These are phyloP conservation scores for Sebastes miniatus DNA, from an alignment of 2,797 vertebrate species.

Conservation along the genomic window DNA sequence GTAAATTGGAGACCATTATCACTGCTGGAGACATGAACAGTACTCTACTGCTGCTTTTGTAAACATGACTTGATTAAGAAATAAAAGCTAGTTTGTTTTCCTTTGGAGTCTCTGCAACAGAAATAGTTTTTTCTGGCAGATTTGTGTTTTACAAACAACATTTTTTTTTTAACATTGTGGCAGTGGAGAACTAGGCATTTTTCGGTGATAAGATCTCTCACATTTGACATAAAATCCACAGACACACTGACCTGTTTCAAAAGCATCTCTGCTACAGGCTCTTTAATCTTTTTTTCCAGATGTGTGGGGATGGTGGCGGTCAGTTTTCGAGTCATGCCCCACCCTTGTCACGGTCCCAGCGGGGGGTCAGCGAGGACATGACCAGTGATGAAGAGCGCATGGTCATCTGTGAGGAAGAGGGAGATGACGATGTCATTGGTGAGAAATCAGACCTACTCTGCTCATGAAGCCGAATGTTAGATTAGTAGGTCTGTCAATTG, in stretches of 20 bases:
- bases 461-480: neutral
- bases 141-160: neutral
- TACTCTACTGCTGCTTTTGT: neutral
- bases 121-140: neutral
- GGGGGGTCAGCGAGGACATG: conserved; percentile 93
- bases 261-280: neutral
- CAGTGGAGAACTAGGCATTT: neutral
- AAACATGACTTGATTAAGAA: neutral
- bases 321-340: conserved; percentile 77
- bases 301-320: conserved; percentile 77
- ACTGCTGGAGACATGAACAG: neutral
- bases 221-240: neutral
- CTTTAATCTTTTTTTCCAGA: conserved; percentile 62
- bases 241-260: neutral
- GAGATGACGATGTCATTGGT: conserved; percentile 96
- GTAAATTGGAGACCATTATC: neutral
- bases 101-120: neutral
- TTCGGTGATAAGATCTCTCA: neutral
- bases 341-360: conserved; percentile 78
- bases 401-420: conserved; percentile 97
- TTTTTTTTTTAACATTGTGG: neutral
- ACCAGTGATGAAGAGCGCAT: conserved; percentile 96
- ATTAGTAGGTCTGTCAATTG: neutral
- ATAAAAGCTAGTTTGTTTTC: neutral
- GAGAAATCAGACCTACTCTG: conserved; percentile 58